Evolutionary conservation across 2,888 invertebrate species (phyloP).

Genomic region (Stenodema calcarata): DNA sequence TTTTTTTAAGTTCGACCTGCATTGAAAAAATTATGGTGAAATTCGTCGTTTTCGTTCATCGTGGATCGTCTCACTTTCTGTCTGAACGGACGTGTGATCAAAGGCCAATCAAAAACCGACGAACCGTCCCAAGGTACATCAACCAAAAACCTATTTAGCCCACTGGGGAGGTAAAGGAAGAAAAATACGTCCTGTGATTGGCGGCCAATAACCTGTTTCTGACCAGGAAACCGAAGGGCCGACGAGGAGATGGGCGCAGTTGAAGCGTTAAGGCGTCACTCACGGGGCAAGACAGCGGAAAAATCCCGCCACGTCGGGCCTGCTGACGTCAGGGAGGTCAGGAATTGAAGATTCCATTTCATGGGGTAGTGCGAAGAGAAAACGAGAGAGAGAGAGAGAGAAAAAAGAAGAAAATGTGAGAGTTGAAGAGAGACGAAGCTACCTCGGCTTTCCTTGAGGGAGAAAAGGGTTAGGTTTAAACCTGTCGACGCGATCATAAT

Average conservation of each 20-base stretch:
- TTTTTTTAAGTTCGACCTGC: too few species aligned
- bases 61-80: too few species aligned
- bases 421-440: not conserved
- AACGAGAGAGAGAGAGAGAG: not conserved
- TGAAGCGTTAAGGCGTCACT: slow-evolving; percentile 20
- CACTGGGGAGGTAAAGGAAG: not conserved
- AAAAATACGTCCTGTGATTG: not conserved
- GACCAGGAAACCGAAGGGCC: not conserved
- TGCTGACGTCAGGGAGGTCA: slow-evolving; percentile 20
- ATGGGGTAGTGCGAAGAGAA: not conserved
- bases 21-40: too few species aligned
- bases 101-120: not conserved
- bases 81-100: too few species aligned
- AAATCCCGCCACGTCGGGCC: slow-evolving; percentile 4
- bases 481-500: not conserved
- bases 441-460: not conserved
- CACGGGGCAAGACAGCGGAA: slow-evolving; percentile 34
- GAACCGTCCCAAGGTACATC: not conserved
- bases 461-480: not conserved
- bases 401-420: not conserved
- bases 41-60: too few species aligned
- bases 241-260: not conserved
- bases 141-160: not conserved
- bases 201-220: not conserved
- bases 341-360: slow-evolving; percentile 1